Evolutionary conservation across 37 sponge, comb jelly and placozoan species (phyloP), one percentile per base, ranked within the genome.

Genomic region (Haliclona indistincta): DNA sequence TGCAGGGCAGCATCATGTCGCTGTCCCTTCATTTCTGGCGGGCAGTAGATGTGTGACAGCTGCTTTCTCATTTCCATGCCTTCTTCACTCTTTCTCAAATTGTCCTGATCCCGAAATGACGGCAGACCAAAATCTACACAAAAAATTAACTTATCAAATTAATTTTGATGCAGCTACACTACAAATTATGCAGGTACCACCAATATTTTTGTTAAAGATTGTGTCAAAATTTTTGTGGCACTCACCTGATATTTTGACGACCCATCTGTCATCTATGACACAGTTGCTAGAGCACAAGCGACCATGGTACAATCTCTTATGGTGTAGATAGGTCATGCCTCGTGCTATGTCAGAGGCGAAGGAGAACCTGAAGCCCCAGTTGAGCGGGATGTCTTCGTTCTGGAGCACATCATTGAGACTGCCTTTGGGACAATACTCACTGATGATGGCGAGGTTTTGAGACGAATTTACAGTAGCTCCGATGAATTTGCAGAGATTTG

Each of bases 361-460:
- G 4, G 93, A 88, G 72, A 92, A 86, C 22, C 96, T 73, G 66
- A 95, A 95, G 28, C 78, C 83, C 96, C 96, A 95, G 43, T 91
- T 91, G 30, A 95, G 86, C 4, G 96, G 93, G 52, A 95, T 88
- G 52, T 88, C 92, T 28, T 95, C 93, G 65, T 95, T 95, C 71
- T 78, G 89, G 8, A 95, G 73, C 25, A 95, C 96, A 78, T 95
- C 96, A 71, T 92, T 88, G 25, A 95, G 77, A 54, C 93, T 92
- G 17, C 96, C 96, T 52, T 95, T 95, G 29, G 94, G 81, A 44
- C 96, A 91, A 72, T 95, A 95, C 58, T 95, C 96, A 20, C 80
- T 91, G 43, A 95, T 60, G 23, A 95, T 86, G 47, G 76, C 64
- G 10, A 84, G 15, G 29, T 70, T 80, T n/a, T 30, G n/a, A 38